Evolutionary conservation across 92 coral and sea anemone genomes (phyloP), one percentile per base, ranked within the genome.

Genomic region (Parazoanthus atlanticus): DNA sequence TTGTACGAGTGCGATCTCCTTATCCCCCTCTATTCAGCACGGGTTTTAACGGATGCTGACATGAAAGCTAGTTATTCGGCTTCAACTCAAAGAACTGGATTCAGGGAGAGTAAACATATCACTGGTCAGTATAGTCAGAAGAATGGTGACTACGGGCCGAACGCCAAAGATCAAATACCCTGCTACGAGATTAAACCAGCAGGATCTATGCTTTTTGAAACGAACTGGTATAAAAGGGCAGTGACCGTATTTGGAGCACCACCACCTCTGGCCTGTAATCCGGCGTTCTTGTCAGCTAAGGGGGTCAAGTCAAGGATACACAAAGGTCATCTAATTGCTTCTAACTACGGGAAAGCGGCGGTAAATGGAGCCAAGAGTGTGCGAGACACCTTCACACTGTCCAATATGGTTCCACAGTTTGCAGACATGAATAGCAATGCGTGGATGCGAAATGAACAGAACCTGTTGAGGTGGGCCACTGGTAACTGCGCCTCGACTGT

Each of bases 291-390:
- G 21, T 2, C 21, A 52, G 58, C 58, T 52, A 52, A 52, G 21
- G 19, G 19, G 58, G 58, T 52, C 58, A 52, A 12, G 19, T 52
- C 58, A 52, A 12, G 6, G 7, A 40, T 77, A 77, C 30, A 77
- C 61, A 77, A 21, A 15, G 81, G 81, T 41, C 81, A 77, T 41
- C 31, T 77, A 12, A 77, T 77, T 11, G 81, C 81, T 41, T 77
- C 81, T 7, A 77, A 41, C 12, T 77, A 77, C 33, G 81, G 81
- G 41, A 77, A 41, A 77, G 58, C 81, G n/a, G 81, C 81, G 17
- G 23, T 46, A 8, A 43, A 7, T 13, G 11, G 11, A 6, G 12
- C 5, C 21, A 13, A 1, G 58, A 77, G 61, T 41, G 26, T 77
- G 23, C 46, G 26, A 41, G 61, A 46, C 41, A 77, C 81, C 19